A percentile compares a stretch with the other conserved stretches of the same genome.
Conservation (phyloP, 2,888 invertebrate species). For the Anoncus sp. region DNA sequence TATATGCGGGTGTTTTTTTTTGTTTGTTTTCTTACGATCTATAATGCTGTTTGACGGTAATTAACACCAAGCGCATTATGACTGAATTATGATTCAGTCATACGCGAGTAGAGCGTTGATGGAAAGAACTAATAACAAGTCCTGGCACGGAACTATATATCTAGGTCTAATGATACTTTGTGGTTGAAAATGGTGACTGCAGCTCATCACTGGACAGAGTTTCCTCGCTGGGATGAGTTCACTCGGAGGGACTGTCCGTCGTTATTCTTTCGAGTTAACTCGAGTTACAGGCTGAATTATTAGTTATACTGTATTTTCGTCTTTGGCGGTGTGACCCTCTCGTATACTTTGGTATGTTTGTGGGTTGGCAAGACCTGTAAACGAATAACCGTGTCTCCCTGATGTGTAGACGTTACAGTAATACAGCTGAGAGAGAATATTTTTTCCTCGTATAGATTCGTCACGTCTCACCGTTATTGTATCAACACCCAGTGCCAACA, state of each 20-base stretch:
- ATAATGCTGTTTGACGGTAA: slow-evolving; percentile 53
- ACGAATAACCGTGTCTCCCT: neutral
- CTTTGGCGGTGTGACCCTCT: too few relatives aligned
- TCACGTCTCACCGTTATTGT: slow-evolving; percentile 75
- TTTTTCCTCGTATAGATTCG: slow-evolving; percentile 40
- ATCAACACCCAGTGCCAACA: slow-evolving; percentile 71
- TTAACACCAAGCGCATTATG: slow-evolving; percentile 56
- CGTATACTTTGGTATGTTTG: too few relatives aligned
- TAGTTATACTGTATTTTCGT: neutral
- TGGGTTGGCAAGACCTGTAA: too few relatives aligned
- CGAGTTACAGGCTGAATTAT: neutral
- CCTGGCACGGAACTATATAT: slow-evolving; percentile 12
- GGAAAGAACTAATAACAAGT: slow-evolving; percentile 45
- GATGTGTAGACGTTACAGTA: neutral
- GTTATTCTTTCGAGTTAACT: slow-evolving; percentile 43
- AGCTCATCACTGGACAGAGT: slow-evolving; percentile 44
- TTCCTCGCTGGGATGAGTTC: slow-evolving; percentile 21
- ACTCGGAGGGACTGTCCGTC: slow-evolving; percentile 46
- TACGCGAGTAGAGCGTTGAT: slow-evolving; percentile 26
- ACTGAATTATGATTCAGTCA: neutral
- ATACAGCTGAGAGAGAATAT: neutral
- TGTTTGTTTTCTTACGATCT: slow-evolving; percentile 1
- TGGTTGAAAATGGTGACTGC: neutral
- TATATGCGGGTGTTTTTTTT: neutral
- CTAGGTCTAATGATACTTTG: slow-evolving; percentile 28